Conservation (phyloP, 2,888 invertebrate species). For the Dasysyrphus tricinctus region DNA sequence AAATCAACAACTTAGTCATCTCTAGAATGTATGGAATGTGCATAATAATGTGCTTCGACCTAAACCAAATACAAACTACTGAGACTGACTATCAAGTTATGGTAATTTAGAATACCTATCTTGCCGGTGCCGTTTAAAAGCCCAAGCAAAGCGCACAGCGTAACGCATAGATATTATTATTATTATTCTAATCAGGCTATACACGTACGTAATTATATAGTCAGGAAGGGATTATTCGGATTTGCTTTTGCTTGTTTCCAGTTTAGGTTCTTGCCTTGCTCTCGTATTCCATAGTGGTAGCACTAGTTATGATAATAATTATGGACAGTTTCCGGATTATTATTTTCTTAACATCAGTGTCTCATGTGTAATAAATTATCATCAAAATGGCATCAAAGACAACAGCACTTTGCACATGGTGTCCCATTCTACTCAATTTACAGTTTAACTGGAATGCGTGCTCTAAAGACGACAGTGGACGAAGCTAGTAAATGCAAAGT, state of each 20-base stretch:
- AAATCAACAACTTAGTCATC: background rate
- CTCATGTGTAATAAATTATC: constrained; percentile 23
- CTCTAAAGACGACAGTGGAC: background rate
- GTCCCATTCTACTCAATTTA: constrained; percentile 29
- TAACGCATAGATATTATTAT: constrained; percentile 2
- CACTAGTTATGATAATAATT: background rate
- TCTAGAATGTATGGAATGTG: constrained; percentile 39
- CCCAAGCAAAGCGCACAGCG: background rate
- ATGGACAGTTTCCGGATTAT: constrained; percentile 35
- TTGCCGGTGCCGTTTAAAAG: background rate
- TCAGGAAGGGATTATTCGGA: constrained; percentile 63
- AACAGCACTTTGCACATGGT: background rate
- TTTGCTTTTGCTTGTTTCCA: constrained; percentile 30
- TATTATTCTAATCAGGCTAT: constrained; percentile 48
- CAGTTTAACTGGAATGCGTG: constrained; percentile 27
- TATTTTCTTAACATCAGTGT: constrained; percentile 22
- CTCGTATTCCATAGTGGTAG: constrained; percentile 14
- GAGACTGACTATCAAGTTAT: constrained; percentile 27
- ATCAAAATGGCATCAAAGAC: constrained; percentile 4
- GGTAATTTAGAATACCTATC: constrained; percentile 48
- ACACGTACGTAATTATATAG: background rate
- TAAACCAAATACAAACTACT: background rate
- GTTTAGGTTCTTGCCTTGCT: constrained; percentile 27
- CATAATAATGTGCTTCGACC: constrained; percentile 13
- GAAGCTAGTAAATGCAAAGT: background rate